Evolutionary conservation across 2,888 invertebrate genomes (phyloP), one percentile per base, ranked within the genome.

Genomic region (Ochropacha duplaris): DNA sequence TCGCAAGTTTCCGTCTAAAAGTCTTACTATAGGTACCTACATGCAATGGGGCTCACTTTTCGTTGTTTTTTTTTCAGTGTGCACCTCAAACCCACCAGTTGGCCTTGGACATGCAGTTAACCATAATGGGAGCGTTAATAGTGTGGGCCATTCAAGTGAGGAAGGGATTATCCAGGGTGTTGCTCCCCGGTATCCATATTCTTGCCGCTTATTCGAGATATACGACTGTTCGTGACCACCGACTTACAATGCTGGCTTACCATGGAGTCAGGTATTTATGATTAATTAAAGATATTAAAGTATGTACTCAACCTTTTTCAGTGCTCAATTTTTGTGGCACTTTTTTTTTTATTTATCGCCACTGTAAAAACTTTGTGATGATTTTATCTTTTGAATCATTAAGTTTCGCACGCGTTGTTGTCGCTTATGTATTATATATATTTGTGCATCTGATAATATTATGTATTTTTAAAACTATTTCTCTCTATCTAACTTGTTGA

Each of bases 71-170:
- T 31, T 86, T 85, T 12, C 83, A 96, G 96, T 96, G 96, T 73
- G 96, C 96, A 22, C 95, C 96, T 0, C 96, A 96, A 84, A 96
- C 96, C 0, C 95, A 96, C 76, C 96, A 96, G 72, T 78, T 96
- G 63, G 96, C 96, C 0, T 75, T 96, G 68, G 96, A 96, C 75
- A 94, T 96, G 93, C 96, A 96, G 79, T 87, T 96, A 11, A 95
- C 95, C 11, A 82, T 96, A 54, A 68, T 95, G 4, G 94, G 95
- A 16, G 95, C 96, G 0, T 76, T 95, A 4, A 78, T 96, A 1
- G 94, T 96, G 0, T 95, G 95, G 93, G 85, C 95, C 3, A 86
- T 95, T 60, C 93, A 94, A 60, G 90, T 92, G 9, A 93, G 93
- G 61, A 91, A 94, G 0, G 87, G 93, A 28, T 76, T 94, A 16